phyloP scores from a whole-genome alignment of 1,140 invertebrate species.

The Elysia chlorotica region DNA sequence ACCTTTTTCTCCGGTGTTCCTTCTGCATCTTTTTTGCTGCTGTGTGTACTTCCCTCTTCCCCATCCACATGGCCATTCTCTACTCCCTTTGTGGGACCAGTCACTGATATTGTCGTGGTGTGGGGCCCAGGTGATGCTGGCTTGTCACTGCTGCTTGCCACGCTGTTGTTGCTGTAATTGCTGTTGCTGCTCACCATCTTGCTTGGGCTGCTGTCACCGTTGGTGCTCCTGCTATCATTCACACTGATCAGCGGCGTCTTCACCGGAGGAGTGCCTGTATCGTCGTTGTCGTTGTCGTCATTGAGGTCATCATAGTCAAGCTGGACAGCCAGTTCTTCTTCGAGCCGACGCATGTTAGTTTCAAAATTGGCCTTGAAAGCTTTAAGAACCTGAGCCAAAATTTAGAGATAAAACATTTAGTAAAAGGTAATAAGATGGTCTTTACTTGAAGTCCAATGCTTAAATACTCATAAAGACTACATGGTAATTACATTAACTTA shows the following conservation, averaged over 20 bases:
- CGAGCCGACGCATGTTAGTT: conserved; percentile 5
- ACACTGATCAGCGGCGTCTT: neutral
- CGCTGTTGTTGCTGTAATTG: too few relatives aligned
- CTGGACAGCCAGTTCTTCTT: conserved; percentile 7
- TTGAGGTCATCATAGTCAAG: conserved; percentile 8
- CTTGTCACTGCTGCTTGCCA: too few relatives aligned
- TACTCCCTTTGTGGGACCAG: conserved; percentile 15
- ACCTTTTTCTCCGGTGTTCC: conserved; percentile 11
- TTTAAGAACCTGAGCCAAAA: conserved; percentile 1
- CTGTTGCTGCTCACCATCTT: conserved; percentile 3
- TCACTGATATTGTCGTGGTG: conserved; percentile 19
- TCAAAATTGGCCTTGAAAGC: neutral
- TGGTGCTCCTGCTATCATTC: neutral
- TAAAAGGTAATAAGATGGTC: neutral
- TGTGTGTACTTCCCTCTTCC: too few relatives aligned
- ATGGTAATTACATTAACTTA: neutral
- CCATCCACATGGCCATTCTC: neutral
- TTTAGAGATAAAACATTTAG: neutral
- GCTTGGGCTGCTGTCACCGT: neutral
- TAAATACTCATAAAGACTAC: neutral
- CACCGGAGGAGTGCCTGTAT: neutral
- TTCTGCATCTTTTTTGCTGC: too few relatives aligned
- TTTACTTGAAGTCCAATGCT: too few relatives aligned
- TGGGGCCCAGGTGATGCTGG: too few relatives aligned
- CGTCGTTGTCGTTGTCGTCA: conserved; percentile 1